Evolutionary conservation across 2,888 invertebrate species (phyloP).

Genomic region (Azorinus chamasolen): DNA sequence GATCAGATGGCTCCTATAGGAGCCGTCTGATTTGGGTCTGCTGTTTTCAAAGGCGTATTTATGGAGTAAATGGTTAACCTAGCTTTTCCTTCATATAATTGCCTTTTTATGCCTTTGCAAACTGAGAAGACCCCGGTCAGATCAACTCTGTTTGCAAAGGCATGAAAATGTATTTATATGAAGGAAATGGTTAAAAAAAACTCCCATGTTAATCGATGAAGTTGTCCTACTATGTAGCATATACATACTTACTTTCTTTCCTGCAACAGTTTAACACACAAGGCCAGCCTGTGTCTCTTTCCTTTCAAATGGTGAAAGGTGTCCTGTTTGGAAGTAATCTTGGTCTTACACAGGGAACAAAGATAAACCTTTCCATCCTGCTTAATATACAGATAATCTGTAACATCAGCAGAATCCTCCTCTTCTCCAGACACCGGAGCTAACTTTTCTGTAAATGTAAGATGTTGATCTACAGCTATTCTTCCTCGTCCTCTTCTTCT

Average conservation of each 20-base stretch:
- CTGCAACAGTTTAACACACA: conserved; percentile 59
- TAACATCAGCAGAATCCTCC: background rate
- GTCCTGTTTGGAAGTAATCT: conserved; percentile 61
- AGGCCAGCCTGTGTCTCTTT: conserved; percentile 64
- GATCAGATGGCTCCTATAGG: too few relatives aligned
- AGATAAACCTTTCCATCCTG: conserved; percentile 45
- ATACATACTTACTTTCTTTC: conserved; percentile 65
- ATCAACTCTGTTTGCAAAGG: too few relatives aligned
- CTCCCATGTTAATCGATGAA: too few relatives aligned
- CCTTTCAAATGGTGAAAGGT: conserved; percentile 66
- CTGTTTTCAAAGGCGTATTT: too few relatives aligned
- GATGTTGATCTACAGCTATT: conserved; percentile 71
- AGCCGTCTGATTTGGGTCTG: too few relatives aligned
- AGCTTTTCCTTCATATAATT: too few relatives aligned
- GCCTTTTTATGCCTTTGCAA: too few relatives aligned
- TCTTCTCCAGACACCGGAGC: background rate
- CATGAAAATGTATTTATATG: too few relatives aligned
- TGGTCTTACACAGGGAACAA: conserved; percentile 61
- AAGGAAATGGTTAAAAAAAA: too few relatives aligned
- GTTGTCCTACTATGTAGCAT: too few relatives aligned
- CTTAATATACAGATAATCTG: conserved; percentile 44
- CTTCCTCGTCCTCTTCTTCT: conserved; percentile 16
- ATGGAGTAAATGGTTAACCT: too few relatives aligned
- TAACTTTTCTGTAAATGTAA: conserved; percentile 46
- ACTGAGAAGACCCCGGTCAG: too few relatives aligned